A percentile compares a stretch with the other conserved stretches of the same genome.
These are phyloP conservation scores for Phocoena phocoena DNA, from an alignment of 2,113 vertebrate species.

Conservation along the genomic window DNA sequence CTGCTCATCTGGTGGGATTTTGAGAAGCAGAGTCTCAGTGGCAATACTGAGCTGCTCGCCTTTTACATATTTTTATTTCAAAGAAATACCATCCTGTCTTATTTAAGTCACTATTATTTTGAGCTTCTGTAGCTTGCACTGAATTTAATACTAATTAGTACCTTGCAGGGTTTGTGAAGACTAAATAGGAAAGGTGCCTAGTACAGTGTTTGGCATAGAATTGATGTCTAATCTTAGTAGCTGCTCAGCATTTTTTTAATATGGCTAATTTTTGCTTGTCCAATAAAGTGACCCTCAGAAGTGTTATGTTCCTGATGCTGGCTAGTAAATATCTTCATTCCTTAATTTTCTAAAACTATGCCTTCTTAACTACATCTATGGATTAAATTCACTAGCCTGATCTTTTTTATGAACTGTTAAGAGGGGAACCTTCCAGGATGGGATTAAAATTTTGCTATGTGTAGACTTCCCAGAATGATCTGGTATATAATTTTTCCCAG, in stretches of 20 bases:
- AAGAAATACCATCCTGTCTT: not conserved
- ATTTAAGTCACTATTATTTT: not conserved
- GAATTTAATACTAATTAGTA: not conserved
- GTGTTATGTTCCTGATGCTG: not conserved
- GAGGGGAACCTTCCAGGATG: not conserved
- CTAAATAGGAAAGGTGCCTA: not conserved
- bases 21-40: not conserved
- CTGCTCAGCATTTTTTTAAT: not conserved
- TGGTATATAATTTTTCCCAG: conserved; percentile 9
- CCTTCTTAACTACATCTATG: not conserved
- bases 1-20: not conserved
- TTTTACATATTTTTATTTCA: not conserved
- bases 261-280: not conserved
- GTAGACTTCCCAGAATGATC: not conserved
- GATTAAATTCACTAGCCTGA: not conserved
- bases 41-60: fast-evolving
- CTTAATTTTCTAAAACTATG: conserved; percentile 42
- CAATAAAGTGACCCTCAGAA: not conserved
- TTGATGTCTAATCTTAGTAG: not conserved
- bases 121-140: not conserved
- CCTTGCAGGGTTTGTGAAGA: not conserved
- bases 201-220: not conserved
- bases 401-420: not conserved
- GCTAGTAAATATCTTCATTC: conserved; percentile 13
- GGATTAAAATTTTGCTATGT: not conserved